Evolutionary conservation across 2,113 vertebrate species (phyloP).

Genomic region (Rana temporaria): DNA sequence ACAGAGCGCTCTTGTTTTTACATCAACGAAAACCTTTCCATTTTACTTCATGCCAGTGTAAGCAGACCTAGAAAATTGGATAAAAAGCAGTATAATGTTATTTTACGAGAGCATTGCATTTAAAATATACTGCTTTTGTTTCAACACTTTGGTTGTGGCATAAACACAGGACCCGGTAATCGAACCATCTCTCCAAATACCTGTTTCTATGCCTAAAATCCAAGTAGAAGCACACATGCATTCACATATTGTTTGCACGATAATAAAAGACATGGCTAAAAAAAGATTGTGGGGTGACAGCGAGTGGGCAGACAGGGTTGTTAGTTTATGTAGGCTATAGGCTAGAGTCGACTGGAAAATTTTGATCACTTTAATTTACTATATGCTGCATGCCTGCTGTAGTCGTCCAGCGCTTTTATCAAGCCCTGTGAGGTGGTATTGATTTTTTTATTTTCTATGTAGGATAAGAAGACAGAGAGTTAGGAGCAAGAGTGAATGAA

Average conservation of each 20-base stretch:
- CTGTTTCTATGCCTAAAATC: slow-evolving; percentile 18
- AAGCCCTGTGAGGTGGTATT: slow-evolving; percentile 93
- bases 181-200: slow-evolving; percentile 12
- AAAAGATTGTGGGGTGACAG: slow-evolving; percentile 80
- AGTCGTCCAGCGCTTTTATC: slow-evolving; percentile 91
- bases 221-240: slow-evolving; percentile 56
- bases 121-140: slow-evolving; percentile 19
- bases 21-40: neutral
- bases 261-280: slow-evolving; percentile 77
- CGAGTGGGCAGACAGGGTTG: slow-evolving; percentile 88
- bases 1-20: neutral
- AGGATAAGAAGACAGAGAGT: slow-evolving; percentile 99
- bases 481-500: slow-evolving; percentile 94
- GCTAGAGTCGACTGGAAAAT: slow-evolving; percentile 95
- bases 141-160: neutral
- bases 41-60: neutral
- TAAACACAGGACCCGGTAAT: slow-evolving; percentile 2
- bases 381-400: slow-evolving; percentile 88
- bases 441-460: slow-evolving; percentile 99
- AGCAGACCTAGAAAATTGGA: neutral
- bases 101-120: slow-evolving; percentile 1
- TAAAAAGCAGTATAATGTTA: slow-evolving; percentile 1
- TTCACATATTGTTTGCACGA: slow-evolving; percentile 71
- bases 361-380: slow-evolving; percentile 99
- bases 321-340: slow-evolving; percentile 92